Evolutionary conservation across 1,140 invertebrate genomes (phyloP).

Genomic region (Temnothorax curvispinosus): DNA sequence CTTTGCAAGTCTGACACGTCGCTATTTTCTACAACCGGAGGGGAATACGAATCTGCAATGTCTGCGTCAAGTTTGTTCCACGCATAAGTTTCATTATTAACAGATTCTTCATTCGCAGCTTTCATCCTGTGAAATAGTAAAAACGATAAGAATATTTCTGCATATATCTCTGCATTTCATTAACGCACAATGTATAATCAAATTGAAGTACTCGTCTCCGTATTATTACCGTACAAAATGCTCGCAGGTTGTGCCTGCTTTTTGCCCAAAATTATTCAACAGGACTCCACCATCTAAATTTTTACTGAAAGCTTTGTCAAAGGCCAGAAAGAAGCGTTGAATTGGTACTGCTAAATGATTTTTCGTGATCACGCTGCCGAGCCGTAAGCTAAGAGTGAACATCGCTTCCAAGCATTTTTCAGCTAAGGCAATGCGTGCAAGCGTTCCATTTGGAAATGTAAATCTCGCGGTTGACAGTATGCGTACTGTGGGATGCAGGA

Average conservation of each 20-base stretch:
- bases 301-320: conserved; percentile 89
- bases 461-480: conserved; percentile 91
- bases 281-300: conserved; percentile 4
- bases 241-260: conserved; percentile 15
- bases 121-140: conserved; percentile 45
- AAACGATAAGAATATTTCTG: background rate
- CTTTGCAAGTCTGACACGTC: conserved; percentile 74
- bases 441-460: conserved; percentile 92
- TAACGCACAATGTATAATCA: background rate
- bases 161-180: background rate
- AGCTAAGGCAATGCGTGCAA: conserved; percentile 90
- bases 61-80: conserved; percentile 68
- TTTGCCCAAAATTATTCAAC: conserved; percentile 52
- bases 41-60: conserved; percentile 86
- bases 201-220: background rate
- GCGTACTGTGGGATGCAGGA: conserved; percentile 91
- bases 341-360: conserved; percentile 90
- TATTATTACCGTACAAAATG: conserved; percentile 47
- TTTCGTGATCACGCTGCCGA: conserved; percentile 94
- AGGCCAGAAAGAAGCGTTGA: conserved; percentile 92
- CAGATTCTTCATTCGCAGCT: conserved; percentile 27
- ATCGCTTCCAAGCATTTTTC: conserved; percentile 93
- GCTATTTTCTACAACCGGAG: conserved; percentile 81
- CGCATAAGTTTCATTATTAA: conserved; percentile 55
- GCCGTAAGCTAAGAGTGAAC: conserved; percentile 91